Evolutionary conservation across 2,797 vertebrate species (phyloP).

Genomic region (Hoplostethus mediterraneus): DNA sequence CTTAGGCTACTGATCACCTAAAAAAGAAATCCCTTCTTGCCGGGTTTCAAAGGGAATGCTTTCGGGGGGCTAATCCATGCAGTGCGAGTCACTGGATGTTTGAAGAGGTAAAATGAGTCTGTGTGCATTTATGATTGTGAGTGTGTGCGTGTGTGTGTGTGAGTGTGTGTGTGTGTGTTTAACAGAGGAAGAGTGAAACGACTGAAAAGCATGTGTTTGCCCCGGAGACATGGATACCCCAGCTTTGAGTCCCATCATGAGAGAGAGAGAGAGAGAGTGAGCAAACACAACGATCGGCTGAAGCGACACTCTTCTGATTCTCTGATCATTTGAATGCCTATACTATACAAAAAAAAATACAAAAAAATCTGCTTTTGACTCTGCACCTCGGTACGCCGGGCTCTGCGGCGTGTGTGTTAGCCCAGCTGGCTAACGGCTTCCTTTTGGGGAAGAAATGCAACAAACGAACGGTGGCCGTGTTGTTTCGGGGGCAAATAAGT

Average conservation of each 20-base stretch:
- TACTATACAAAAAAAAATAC: background rate
- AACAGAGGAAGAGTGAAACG: constrained; percentile 23
- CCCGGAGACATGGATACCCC: constrained; percentile 36
- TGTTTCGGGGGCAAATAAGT: constrained; percentile 51
- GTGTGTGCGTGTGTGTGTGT: background rate
- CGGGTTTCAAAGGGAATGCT: constrained; percentile 72
- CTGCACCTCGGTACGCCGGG: background rate
- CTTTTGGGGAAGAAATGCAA: background rate
- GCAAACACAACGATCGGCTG: constrained; percentile 7
- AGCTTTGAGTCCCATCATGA: constrained; percentile 36
- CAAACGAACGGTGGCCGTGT: background rate
- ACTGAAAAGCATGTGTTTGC: constrained; percentile 54
- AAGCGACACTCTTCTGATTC: background rate
- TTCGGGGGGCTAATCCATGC: constrained; percentile 72
- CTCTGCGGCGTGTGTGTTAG: background rate
- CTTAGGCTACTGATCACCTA: constrained; percentile 76
- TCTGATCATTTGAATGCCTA: background rate
- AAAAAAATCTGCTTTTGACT: background rate
- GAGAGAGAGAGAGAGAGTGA: constrained; percentile 44
- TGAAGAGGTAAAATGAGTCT: constrained; percentile 64
- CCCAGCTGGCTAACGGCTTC: constrained; percentile 22
- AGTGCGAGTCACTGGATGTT: constrained; percentile 68
- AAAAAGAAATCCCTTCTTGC: constrained; percentile 71
- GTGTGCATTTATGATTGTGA: constrained; percentile 53
- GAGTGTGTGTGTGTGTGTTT: background rate